These are phyloP conservation scores for Lethocerus indicus DNA, from an alignment of 1,140 invertebrate species.

Conservation along the genomic window DNA sequence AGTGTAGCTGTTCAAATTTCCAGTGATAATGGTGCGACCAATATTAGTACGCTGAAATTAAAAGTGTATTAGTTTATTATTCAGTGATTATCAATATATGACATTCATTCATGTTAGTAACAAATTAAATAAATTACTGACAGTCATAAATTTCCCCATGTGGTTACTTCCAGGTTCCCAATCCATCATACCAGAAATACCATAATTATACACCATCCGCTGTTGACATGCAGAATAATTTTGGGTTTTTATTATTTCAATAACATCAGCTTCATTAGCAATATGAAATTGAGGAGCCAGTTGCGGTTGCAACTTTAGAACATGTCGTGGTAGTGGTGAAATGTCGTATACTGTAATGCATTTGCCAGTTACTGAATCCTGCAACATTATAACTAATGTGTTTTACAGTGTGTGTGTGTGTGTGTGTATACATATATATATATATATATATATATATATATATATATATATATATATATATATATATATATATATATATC, in stretches of 20 bases:
- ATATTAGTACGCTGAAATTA: constrained; percentile 17
- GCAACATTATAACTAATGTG: neutral
- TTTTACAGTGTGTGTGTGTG: neutral
- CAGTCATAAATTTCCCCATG: constrained; percentile 34
- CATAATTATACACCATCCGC: constrained; percentile 36
- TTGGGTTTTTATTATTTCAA: constrained; percentile 43
- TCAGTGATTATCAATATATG: neutral
- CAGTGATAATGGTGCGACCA: constrained; percentile 18
- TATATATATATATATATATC: constrained; percentile 26
- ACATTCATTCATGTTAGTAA: neutral
- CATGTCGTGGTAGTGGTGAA: constrained; percentile 15
- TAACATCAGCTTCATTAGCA: constrained; percentile 28
- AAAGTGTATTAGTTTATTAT: neutral
- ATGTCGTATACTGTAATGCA: constrained; percentile 23
- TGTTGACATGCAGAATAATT: constrained; percentile 42
- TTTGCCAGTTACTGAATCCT: constrained; percentile 22
- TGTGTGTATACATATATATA: neutral
- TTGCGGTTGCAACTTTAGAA: constrained; percentile 15
- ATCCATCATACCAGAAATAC: constrained; percentile 29
- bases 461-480: neutral
- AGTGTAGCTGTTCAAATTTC: constrained; percentile 15
- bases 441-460: neutral
- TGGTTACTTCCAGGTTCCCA: constrained; percentile 34
- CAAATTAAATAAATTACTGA: constrained; percentile 18
- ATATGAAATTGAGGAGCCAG: constrained; percentile 20